These are phyloP conservation scores for Hirtodrosophila alboralis DNA, from an alignment of 2,888 invertebrate species.

Conservation along the genomic window DNA sequence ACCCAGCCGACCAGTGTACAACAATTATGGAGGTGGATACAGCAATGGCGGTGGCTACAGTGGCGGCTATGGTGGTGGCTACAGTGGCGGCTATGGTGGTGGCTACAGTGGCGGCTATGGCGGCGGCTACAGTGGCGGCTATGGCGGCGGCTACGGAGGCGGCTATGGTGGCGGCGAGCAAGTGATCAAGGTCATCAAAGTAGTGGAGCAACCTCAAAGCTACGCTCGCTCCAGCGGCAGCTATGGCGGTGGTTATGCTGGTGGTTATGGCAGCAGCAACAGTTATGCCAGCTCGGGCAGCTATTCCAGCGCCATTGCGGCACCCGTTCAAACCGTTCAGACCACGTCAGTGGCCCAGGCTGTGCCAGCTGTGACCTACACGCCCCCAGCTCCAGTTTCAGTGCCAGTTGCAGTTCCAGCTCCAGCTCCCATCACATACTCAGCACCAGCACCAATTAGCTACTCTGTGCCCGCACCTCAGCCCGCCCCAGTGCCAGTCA, in stretches of 20 bases:
- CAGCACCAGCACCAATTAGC: conserved; percentile 37
- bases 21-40: conserved; percentile 37
- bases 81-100: conserved; percentile 36
- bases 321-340: conserved; percentile 22
- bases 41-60: conserved; percentile 29
- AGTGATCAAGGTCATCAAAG: conserved; percentile 76
- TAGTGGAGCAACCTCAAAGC: conserved; percentile 70
- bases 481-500: conserved; percentile 20
- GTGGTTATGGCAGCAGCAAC: conserved; percentile 39
- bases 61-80: conserved; percentile 34
- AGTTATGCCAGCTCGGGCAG: conserved; percentile 55
- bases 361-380: conserved; percentile 41
- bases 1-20: conserved; percentile 64
- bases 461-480: conserved; percentile 45
- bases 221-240: conserved; percentile 41
- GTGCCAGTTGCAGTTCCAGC: conserved; percentile 45
- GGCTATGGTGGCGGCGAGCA: conserved; percentile 41
- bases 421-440: conserved; percentile 39
- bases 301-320: conserved; percentile 39
- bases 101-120: conserved; percentile 23
- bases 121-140: conserved; percentile 6
- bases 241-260: conserved; percentile 40
- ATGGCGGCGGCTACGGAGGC: conserved; percentile 9
- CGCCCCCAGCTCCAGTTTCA: conserved; percentile 34
- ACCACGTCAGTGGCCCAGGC: conserved; percentile 21